phyloP scores from a whole-genome alignment of 2,113 vertebrate genomes.

The Diadophis punctatus region DNA sequence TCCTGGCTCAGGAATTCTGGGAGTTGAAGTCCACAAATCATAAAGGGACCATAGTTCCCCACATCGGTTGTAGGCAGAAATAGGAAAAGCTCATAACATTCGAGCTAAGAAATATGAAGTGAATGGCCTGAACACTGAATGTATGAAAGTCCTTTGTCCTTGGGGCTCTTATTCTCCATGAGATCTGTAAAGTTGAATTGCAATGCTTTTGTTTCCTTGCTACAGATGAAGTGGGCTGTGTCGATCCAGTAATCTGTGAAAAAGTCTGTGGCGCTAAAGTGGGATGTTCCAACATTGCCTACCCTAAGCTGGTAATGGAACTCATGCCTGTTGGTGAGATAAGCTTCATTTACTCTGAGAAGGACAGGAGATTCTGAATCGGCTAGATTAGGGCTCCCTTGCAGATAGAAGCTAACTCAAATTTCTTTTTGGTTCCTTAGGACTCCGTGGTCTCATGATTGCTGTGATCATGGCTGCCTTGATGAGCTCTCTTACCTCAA shows the following conservation, averaged over 20 bases:
- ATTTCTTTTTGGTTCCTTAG: conserved; percentile 55
- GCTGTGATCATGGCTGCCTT: conserved; percentile 92
- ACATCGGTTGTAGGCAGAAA: not conserved
- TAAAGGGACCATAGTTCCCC: not conserved
- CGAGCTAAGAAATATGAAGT: not conserved
- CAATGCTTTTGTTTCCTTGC: not conserved
- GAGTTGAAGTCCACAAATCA: not conserved
- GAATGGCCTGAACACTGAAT: not conserved
- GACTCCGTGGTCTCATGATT: conserved; percentile 91
- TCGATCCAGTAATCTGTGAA: conserved; percentile 81
- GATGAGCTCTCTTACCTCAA: conserved; percentile 95
- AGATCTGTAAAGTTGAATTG: not conserved
- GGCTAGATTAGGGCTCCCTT: not conserved
- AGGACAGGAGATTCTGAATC: not conserved
- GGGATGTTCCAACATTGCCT: conserved; percentile 94
- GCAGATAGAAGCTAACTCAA: not conserved
- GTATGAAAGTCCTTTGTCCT: not conserved
- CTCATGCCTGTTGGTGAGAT: conserved; percentile 91
- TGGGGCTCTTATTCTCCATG: not conserved
- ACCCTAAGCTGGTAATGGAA: conserved; percentile 88
- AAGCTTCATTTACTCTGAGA: not conserved
- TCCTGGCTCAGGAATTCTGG: not conserved
- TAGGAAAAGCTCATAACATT: not conserved
- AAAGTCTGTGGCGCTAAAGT: conserved; percentile 80
- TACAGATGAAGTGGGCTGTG: conserved; percentile 89